Base-by-base conservation (phyloP, 1,140 invertebrate genomes). In the Ditylenchus dipsaci region DNA sequence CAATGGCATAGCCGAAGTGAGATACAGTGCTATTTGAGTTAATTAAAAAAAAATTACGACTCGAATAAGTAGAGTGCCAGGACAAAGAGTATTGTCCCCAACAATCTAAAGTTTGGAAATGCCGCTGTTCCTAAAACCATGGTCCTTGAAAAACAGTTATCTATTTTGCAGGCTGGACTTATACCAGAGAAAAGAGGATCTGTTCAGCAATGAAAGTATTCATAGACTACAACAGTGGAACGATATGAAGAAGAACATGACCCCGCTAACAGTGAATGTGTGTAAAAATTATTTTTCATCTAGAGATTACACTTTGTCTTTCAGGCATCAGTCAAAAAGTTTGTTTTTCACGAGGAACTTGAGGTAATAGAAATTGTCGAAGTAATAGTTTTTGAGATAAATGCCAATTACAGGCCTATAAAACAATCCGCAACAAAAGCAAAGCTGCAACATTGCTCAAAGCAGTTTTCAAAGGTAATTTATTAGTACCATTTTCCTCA, bases 311-410 rank as follows among this genome's bases (percentile, higher is more conserved):
- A 23, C 11, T 23, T 67, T 1, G 19, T 43, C 30, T 1, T 33
- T 49, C 21, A 75, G 17, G 57, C 26, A 17, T 57, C 49, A 57
- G 15, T 76, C 29, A 58, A 65, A 29, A 71, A 71, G 23, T 78
- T 75, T 47, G 33, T 75, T 38, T 75, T 78, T 56, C 49, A 69
- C 21, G 74, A 75, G 62, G 74, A 75, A 53, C 47, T 75, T 30
- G 76, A 68, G 33, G 33, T 38, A 38, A 38, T 38, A 38, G 33
- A 11, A 38, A 38, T 38, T 38, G 33, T 38, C 33, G 3, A 38
- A 5, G 33, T 38, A 38, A 38, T 5, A 11, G 11, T 38, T 38
- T 38, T 38, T 38, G 33, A 38, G 3, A 38, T 3, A 3, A 38
- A 11, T 38, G 33, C 33, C 11, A 5, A 38, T 38, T 38, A 38